Conservation (phyloP, 2,888 invertebrate genomes). For the Hirtodrosophila trivittata region DNA sequence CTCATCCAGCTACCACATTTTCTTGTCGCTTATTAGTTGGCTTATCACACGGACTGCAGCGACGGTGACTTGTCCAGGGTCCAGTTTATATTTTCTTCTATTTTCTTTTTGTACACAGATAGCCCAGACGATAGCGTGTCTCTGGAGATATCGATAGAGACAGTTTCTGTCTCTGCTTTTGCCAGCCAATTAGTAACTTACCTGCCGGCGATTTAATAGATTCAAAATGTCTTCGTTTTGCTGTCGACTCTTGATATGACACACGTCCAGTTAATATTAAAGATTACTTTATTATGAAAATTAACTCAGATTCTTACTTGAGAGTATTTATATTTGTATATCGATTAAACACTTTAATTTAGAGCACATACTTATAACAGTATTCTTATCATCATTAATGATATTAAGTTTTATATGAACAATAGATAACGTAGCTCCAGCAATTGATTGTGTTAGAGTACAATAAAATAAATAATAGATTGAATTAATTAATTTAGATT, state of each 20-base stretch:
- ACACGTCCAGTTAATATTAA: too few species aligned
- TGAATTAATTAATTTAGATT: too few species aligned
- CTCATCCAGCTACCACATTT: constrained; percentile 59
- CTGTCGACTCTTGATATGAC: background rate
- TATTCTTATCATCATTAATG: too few species aligned
- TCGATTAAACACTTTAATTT: too few species aligned
- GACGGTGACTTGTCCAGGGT: constrained; percentile 19
- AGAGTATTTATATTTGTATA: too few species aligned
- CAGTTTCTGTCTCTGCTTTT: background rate
- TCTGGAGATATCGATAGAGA: constrained; percentile 16
- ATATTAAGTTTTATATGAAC: too few species aligned
- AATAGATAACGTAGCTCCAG: too few species aligned
- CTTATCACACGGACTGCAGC: constrained; percentile 54
- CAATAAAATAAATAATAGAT: too few species aligned
- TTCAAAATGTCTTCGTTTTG: background rate
- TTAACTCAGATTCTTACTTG: too few species aligned
- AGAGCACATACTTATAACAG: too few species aligned
- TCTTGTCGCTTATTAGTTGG: constrained; percentile 67
- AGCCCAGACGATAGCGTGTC: constrained; percentile 23
- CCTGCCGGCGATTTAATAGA: background rate
- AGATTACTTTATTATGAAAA: too few species aligned
- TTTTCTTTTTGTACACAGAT: constrained; percentile 29
- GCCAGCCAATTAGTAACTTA: background rate
- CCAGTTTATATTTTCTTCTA: constrained; percentile 21
- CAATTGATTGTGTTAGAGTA: too few species aligned